phyloP scores from a whole-genome alignment of 2,888 invertebrate genomes.

The Peribatodes rhomboidaria region DNA sequence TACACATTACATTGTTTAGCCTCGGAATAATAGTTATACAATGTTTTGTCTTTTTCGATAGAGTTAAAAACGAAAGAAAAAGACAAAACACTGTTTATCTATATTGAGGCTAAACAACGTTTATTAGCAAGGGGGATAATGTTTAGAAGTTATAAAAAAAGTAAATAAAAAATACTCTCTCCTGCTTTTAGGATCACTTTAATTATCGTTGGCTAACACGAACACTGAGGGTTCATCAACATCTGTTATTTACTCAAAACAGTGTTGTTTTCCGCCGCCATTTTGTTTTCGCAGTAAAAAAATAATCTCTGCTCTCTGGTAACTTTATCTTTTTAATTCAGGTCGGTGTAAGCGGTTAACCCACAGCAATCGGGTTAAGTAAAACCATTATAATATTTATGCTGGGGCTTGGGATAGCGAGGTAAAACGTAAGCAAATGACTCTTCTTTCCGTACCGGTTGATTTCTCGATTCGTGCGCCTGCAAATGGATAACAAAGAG shows the following conservation, averaged over 20 bases:
- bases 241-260: slow-evolving; percentile 19
- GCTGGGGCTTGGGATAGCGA: too few relatives aligned
- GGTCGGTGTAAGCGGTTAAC: slow-evolving; percentile 19
- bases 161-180: neutral
- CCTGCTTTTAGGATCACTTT: slow-evolving; percentile 9
- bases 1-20: too few relatives aligned
- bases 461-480: too few relatives aligned
- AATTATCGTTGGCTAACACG: slow-evolving; percentile 8
- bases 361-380: slow-evolving; percentile 37
- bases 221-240: neutral
- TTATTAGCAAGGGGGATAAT: too few relatives aligned
- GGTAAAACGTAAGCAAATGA: too few relatives aligned
- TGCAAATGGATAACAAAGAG: too few relatives aligned
- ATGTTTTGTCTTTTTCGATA: too few relatives aligned
- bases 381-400: neutral
- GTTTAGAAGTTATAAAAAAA: neutral
- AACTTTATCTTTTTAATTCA: slow-evolving; percentile 38
- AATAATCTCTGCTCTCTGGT: slow-evolving; percentile 17
- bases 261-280: slow-evolving; percentile 13
- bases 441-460: too few relatives aligned
- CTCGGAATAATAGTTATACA: too few relatives aligned
- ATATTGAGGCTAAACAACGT: too few relatives aligned
- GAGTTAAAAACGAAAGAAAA: too few relatives aligned
- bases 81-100: too few relatives aligned
- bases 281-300: slow-evolving; percentile 20